These are phyloP conservation scores for Podarcis raffonei DNA, from an alignment of 2,113 vertebrate genomes.

Conservation along the genomic window DNA sequence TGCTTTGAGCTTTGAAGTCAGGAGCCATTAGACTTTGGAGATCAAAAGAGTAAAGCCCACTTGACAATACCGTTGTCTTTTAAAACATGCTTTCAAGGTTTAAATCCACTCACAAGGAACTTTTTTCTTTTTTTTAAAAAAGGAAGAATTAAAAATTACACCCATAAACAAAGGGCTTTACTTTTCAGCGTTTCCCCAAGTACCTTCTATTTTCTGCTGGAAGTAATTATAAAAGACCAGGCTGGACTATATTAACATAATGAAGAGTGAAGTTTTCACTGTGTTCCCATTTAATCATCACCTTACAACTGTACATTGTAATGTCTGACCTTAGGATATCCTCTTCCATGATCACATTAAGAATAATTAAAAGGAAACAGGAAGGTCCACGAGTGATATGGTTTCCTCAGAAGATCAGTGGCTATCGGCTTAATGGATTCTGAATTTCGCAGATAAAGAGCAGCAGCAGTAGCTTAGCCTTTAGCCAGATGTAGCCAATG, in stretches of 20 bases:
- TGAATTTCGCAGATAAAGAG: conserved; percentile 68
- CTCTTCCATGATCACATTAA: conserved; percentile 70
- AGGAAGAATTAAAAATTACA: conserved; percentile 53
- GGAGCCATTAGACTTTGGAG: conserved; percentile 39
- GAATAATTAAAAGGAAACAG: conserved; percentile 74
- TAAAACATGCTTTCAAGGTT: conserved; percentile 50
- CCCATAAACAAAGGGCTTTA: conserved; percentile 67
- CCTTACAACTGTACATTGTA: conserved; percentile 69
- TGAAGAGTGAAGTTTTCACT: conserved; percentile 69
- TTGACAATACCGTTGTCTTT: conserved; percentile 50
- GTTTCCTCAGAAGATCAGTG: conserved; percentile 68
- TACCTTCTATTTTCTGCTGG: conserved; percentile 62
- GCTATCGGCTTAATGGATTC: conserved; percentile 63
- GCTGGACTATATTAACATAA: conserved; percentile 63
- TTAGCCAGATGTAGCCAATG: conserved; percentile 55
- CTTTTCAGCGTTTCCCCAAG: conserved; percentile 66
- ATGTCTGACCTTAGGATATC: conserved; percentile 71
- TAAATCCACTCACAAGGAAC: conserved; percentile 36
- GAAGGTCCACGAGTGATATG: conserved; percentile 63
- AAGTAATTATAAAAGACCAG: conserved; percentile 57
- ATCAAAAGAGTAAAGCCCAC: conserved; percentile 52
- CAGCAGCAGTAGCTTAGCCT: conserved; percentile 31
- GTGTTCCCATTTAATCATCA: conserved; percentile 67
- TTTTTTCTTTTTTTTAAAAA: neutral
- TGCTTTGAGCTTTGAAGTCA: neutral